Evolutionary conservation across 2,797 vertebrate species (phyloP).

Genomic region (Myiotriccus ornatus): DNA sequence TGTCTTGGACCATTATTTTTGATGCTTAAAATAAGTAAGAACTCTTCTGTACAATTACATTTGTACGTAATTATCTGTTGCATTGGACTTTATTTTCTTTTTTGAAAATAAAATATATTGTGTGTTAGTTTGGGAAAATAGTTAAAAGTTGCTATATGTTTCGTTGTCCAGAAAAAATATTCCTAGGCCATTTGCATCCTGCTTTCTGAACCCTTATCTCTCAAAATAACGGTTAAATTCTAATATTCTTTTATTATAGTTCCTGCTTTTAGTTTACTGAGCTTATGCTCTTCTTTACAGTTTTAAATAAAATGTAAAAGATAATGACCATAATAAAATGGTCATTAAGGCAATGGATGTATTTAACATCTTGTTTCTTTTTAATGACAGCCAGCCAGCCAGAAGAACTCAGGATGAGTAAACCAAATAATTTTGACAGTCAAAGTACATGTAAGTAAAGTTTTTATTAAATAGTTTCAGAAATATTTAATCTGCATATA

Average conservation of each 20-base stretch:
- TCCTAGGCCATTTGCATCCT: not conserved
- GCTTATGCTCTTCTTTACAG: not conserved
- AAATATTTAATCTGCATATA: not conserved
- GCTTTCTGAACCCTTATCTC: not conserved
- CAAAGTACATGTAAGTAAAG: conserved; percentile 70
- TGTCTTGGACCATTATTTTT: not conserved
- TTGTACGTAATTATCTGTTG: not conserved
- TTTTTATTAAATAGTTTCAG: not conserved
- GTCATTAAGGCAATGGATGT: not conserved
- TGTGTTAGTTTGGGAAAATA: not conserved
- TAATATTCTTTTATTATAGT: not conserved
- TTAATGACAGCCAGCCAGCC: not conserved
- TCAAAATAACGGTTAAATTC: not conserved
- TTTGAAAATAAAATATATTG: not conserved
- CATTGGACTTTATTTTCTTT: not conserved
- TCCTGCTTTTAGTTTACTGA: not conserved
- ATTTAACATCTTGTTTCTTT: conserved; percentile 40
- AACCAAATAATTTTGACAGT: conserved; percentile 27
- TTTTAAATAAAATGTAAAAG: not conserved
- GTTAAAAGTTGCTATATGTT: not conserved
- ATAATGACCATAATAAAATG: too few species aligned
- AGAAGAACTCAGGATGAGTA: conserved; percentile 68
- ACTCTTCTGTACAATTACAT: not conserved
- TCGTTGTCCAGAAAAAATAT: not conserved
- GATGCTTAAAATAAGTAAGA: not conserved